Conservation (phyloP, 2,797 vertebrate genomes). For the Pyrocephalus nanus region DNA sequence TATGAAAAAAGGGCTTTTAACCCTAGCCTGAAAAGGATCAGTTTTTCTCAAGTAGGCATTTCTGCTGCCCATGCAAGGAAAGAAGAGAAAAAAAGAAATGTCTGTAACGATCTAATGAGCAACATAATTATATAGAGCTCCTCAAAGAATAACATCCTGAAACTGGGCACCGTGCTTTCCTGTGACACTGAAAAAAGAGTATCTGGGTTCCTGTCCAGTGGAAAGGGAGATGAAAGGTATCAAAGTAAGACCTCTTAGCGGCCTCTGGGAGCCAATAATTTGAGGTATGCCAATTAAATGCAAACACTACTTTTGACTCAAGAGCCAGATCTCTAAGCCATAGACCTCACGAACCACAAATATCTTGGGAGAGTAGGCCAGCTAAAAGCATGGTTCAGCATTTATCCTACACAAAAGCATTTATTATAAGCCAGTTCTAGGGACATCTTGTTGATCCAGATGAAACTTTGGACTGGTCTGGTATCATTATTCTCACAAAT, state of each 20-base stretch:
- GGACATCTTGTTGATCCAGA: background rate
- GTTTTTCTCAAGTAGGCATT: background rate
- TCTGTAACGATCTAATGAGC: background rate
- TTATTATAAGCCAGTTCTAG: background rate
- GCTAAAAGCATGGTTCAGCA: background rate
- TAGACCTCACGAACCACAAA: background rate
- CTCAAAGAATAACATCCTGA: background rate
- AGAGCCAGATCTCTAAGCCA: background rate
- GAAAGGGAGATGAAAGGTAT: background rate
- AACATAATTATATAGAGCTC: background rate
- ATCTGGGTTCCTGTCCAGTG: background rate
- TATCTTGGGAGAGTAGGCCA: background rate
- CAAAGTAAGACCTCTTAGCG: background rate
- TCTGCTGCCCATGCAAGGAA: background rate
- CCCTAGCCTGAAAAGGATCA: background rate
- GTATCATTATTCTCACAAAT: background rate
- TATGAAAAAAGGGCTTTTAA: background rate
- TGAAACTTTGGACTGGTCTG: background rate
- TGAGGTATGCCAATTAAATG: background rate
- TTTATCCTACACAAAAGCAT: accelerated
- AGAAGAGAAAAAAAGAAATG: background rate
- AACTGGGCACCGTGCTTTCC: background rate
- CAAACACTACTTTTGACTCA: background rate
- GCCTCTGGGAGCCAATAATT: background rate
- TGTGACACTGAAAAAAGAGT: background rate